Evolutionary conservation across 1,140 invertebrate genomes (phyloP).

Genomic region (Whitmania pigra): DNA sequence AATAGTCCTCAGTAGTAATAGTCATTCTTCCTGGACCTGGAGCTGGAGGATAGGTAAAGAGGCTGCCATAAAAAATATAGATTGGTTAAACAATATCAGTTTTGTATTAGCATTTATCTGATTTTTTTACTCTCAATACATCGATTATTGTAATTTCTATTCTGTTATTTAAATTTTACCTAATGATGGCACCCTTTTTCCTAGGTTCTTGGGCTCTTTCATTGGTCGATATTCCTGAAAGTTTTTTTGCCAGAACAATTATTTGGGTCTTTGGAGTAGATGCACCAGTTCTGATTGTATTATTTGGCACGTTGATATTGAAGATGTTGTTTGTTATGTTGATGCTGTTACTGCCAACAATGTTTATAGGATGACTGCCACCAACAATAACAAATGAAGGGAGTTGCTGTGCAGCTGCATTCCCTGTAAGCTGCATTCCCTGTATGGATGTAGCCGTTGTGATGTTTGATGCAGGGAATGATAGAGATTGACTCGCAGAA

Average conservation of each 20-base stretch:
- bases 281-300: not conserved
- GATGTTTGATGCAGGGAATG: too few relatives aligned
- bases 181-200: not conserved
- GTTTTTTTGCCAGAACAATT: too few relatives aligned
- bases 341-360: not conserved
- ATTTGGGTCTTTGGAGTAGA: too few relatives aligned
- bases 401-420: too few relatives aligned
- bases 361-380: not conserved
- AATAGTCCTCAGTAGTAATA: slow-evolving; percentile 1
- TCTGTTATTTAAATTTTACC: not conserved
- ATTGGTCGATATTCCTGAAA: not conserved
- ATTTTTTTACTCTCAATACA: not conserved
- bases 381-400: too few relatives aligned
- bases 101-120: too few relatives aligned
- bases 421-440: too few relatives aligned
- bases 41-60: slow-evolving; percentile 4
- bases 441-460: too few relatives aligned
- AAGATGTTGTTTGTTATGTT: slow-evolving; percentile 1
- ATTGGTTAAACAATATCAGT: not conserved
- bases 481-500: too few relatives aligned
- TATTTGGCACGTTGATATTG: not conserved
- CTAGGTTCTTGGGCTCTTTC: not conserved
- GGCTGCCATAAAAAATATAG: not conserved
- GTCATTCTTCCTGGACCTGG: slow-evolving; percentile 5
- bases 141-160: not conserved